phyloP scores from a whole-genome alignment of 2,113 vertebrate species.

The Zapornia atra region DNA sequence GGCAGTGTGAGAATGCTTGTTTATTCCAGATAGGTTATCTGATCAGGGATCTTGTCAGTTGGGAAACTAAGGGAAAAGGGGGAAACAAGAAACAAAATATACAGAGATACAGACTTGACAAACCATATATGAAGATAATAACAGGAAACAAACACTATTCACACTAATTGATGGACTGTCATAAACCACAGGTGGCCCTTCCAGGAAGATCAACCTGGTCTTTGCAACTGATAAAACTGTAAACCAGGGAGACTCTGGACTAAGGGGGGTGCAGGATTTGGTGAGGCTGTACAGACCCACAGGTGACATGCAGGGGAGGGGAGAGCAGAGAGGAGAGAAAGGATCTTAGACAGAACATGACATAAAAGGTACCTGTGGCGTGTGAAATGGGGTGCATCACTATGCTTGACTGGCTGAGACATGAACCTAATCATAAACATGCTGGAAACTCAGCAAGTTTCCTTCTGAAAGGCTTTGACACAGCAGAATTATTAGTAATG shows the following conservation, averaged over 20 bases:
- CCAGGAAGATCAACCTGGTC: not conserved
- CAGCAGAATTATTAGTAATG: not conserved
- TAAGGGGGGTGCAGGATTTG: too few species aligned
- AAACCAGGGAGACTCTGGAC: not conserved
- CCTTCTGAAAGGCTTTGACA: not conserved
- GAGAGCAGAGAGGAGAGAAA: not conserved
- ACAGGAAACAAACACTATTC: not conserved
- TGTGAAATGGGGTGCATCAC: not conserved
- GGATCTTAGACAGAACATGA: not conserved
- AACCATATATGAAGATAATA: not conserved
- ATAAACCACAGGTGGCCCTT: not conserved
- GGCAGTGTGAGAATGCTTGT: not conserved
- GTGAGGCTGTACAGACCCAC: not conserved
- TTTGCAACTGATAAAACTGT: not conserved
- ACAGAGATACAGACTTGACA: not conserved
- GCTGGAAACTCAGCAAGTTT: not conserved
- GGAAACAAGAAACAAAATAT: not conserved
- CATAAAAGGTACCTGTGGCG: not conserved
- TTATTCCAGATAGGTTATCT: not conserved
- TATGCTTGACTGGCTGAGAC: not conserved
- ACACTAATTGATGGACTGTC: not conserved
- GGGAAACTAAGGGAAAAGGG: not conserved
- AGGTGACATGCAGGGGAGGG: not conserved
- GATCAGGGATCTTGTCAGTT: not conserved
- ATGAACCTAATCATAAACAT: not conserved